Evolutionary conservation across 2,113 vertebrate species (phyloP).

Genomic region (Channa argus): DNA sequence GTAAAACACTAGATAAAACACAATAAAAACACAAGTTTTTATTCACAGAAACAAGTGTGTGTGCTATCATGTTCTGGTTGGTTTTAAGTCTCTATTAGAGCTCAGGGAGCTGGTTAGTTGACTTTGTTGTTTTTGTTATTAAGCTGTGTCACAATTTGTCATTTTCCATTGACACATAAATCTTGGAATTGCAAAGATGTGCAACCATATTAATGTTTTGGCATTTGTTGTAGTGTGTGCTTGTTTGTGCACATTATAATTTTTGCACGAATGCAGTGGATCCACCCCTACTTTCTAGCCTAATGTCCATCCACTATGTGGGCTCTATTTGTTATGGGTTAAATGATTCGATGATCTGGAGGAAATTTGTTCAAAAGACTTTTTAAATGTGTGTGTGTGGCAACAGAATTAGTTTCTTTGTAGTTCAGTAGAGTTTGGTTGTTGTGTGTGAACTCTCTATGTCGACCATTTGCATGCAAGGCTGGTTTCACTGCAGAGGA

Average conservation of each 20-base stretch:
- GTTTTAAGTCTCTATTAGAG: too few relatives aligned
- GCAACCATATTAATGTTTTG: too few relatives aligned
- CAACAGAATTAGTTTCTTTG: slow-evolving; percentile 4
- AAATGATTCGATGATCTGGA: neutral
- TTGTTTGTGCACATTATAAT: neutral
- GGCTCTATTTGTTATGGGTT: neutral
- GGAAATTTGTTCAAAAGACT: neutral
- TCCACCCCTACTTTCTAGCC: neutral
- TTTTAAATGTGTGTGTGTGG: too few relatives aligned
- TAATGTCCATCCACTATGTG: neutral
- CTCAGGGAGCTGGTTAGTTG: too few relatives aligned
- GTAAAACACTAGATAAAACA: neutral
- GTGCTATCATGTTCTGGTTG: too few relatives aligned
- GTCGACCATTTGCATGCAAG: slow-evolving; percentile 82
- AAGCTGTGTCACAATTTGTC: too few relatives aligned
- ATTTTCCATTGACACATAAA: too few relatives aligned
- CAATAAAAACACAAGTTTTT: too few relatives aligned
- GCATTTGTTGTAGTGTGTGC: neutral
- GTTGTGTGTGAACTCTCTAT: slow-evolving; percentile 66
- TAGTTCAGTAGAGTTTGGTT: slow-evolving; percentile 60
- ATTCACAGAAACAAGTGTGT: too few relatives aligned
- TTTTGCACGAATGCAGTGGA: neutral
- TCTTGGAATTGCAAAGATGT: too few relatives aligned
- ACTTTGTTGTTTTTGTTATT: neutral
- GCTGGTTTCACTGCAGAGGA: slow-evolving; percentile 84